Base-by-base conservation (phyloP, 2,113 vertebrate genomes). In the Perca flavescens region DNA sequence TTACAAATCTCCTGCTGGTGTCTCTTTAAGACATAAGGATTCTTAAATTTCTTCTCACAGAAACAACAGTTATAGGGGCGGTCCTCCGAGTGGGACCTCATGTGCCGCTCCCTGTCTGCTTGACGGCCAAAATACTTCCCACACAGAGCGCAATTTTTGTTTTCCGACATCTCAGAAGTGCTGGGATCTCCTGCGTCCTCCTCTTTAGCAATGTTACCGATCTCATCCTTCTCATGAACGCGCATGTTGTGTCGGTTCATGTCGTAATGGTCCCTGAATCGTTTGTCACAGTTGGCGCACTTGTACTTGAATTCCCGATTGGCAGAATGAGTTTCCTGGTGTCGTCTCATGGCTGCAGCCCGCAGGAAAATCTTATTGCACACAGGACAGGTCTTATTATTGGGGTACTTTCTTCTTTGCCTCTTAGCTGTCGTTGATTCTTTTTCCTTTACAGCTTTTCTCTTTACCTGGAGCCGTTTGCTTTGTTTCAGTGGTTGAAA, bases 41-140 rank as follows among this genome's bases (percentile, higher is more conserved):
- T 91, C 82, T 94, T 94, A 49, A 94, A 94, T 12, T 86, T 91
- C 89, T 94, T 94, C 66, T 92, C 86, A 3, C 94, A 94, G 85
- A 86, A 92, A 0, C 74, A 52, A 10, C 94, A 94, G 31, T 81
- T 85, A 21, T 90, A 92, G 1, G 94, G 94, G 0, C 94, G 90
- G 34, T 93, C 94, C 68, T 94, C 92, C 0, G 94, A 94, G 70
- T 94, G 94, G 11, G 94, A 94, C 66, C 89, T 91, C 90, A 94
- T 91, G 90, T 94, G 94, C 4, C 94, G 85, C n/a, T 93, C 91
- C 94, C 94, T 92, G 78, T 94, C 93, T 0, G 92, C 86, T 0
- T 52, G 65, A 1, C 93, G 89, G 28, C 90, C 92, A 22, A 94
- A 94, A 52, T 86, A 94, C 63, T 94, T 94, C 31, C 93, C 94